Conservation (phyloP, 2,888 invertebrate species). For the Strigamia maritima region DNA sequence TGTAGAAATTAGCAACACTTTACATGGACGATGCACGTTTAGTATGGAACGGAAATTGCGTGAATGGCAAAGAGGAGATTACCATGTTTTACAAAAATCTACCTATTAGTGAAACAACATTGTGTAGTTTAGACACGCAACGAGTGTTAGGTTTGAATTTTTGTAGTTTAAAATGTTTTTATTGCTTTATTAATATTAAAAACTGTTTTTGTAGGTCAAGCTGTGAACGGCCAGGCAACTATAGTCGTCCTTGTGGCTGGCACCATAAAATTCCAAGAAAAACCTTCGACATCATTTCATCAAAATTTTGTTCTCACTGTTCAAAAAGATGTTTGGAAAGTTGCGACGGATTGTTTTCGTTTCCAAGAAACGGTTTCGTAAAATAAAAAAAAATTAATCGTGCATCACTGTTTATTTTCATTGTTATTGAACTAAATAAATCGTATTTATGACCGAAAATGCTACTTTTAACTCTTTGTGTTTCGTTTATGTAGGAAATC, state of each 20-base stretch:
- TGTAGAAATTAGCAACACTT: constrained; percentile 62
- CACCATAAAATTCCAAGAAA: constrained; percentile 67
- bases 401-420: too few species aligned
- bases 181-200: not conserved
- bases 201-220: constrained; percentile 49
- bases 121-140: constrained; percentile 81
- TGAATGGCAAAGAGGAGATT: constrained; percentile 74
- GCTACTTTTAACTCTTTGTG: too few species aligned
- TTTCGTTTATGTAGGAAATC: too few species aligned
- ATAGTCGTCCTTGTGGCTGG: constrained; percentile 81
- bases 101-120: constrained; percentile 72
- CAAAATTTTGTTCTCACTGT: constrained; percentile 85
- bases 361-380: constrained; percentile 60
- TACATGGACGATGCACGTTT: constrained; percentile 80
- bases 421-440: too few species aligned
- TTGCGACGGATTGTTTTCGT: constrained; percentile 83
- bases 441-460: not conserved
- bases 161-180: not conserved
- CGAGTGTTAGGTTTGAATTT: constrained; percentile 63
- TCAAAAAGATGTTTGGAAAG: constrained; percentile 87
- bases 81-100: constrained; percentile 80
- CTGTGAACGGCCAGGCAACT: constrained; percentile 72
- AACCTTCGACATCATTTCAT: constrained; percentile 66
- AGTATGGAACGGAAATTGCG: constrained; percentile 89
- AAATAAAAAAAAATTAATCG: not conserved